Conservation (phyloP, 1,140 invertebrate species). For the Anoplolepis gracilipes region DNA sequence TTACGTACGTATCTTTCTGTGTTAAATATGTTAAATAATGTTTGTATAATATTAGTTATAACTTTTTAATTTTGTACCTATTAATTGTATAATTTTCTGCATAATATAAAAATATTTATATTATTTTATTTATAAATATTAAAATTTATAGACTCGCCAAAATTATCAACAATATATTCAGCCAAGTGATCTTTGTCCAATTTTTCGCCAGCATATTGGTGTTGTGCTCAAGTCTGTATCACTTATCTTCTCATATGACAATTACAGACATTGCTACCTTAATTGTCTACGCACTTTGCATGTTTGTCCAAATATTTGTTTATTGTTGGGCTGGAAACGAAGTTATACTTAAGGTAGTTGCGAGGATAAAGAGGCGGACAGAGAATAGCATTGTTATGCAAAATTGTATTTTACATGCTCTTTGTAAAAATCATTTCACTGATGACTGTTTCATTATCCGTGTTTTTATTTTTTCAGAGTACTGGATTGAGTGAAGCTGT, state of each 20-base stretch:
- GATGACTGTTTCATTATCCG: background rate
- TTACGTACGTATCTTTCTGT: background rate
- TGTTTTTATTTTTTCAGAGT: constrained; percentile 6
- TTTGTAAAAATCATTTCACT: background rate
- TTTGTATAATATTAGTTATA: background rate
- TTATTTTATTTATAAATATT: no score
- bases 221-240: background rate
- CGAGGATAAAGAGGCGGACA: no score
- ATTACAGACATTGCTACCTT: background rate
- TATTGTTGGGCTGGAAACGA: constrained; percentile 33
- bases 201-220: constrained; percentile 39
- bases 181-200: constrained; percentile 28
- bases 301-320: constrained; percentile 40
- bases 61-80: background rate
- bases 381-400: no score
- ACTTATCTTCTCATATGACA: constrained; percentile 26
- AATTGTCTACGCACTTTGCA: background rate
- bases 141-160: constrained; percentile 16
- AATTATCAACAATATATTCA: background rate
- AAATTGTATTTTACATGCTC: background rate
- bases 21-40: constrained; percentile 31
- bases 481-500: background rate
- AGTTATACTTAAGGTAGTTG: constrained; percentile 15
- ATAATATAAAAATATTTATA: constrained; percentile 5
- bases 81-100: background rate